Evolutionary conservation across 2,797 vertebrate genomes (phyloP).

Genomic region (Poeciliopsis turneri): DNA sequence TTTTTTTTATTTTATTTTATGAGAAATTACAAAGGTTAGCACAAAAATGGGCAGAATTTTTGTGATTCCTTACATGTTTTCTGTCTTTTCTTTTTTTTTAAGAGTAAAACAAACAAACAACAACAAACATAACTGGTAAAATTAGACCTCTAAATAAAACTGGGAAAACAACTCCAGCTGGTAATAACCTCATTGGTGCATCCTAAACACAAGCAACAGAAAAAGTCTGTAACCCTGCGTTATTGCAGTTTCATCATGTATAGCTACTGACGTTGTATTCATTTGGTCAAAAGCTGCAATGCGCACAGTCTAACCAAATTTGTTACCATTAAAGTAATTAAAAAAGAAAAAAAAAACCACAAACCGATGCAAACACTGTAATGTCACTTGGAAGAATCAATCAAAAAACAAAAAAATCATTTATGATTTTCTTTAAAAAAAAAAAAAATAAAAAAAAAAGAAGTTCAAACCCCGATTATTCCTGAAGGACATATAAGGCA

Average conservation of each 20-base stretch:
- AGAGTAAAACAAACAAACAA: too few species aligned
- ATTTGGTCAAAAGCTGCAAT: not conserved
- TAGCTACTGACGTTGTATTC: not conserved
- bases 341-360: not conserved
- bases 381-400: not conserved
- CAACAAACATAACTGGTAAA: not conserved
- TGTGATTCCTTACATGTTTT: not conserved
- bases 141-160: not conserved
- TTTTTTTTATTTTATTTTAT: not conserved
- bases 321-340: not conserved
- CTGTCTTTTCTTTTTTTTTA: not conserved
- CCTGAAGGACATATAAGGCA: conserved; percentile 51
- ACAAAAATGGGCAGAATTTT: not conserved
- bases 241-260: not conserved
- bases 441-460: too few species aligned
- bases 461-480: conserved; percentile 22
- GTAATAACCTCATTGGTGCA: not conserved
- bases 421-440: not conserved
- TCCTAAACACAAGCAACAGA: not conserved
- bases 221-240: not conserved
- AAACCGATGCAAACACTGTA: not conserved
- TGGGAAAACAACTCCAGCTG: not conserved
- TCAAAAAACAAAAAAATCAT: not conserved
- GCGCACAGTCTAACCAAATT: not conserved
- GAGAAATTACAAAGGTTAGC: not conserved